Base-by-base conservation (phyloP, 2,888 invertebrate species). In the Orthosia incerta region DNA sequence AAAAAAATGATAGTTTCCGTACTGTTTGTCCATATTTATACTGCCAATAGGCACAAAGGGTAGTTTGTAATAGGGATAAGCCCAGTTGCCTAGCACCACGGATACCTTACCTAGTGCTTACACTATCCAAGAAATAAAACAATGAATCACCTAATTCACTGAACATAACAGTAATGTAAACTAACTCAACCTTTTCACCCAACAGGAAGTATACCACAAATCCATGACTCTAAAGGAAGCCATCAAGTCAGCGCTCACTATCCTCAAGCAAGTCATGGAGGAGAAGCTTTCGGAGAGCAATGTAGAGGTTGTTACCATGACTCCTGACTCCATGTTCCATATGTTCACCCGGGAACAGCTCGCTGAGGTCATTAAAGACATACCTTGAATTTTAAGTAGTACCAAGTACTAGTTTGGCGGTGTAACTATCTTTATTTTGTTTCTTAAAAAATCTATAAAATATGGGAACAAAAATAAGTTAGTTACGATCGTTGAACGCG, bases 231-330 rank as follows among this genome's bases (percentile, higher is more conserved):
- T 99, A 66, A 97, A 98, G 82, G 99, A 99, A 96, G 99, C 99
- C 0, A 98, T 98, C 79, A 99, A 98, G 90, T 96, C 98, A 18
- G 98, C 99, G 0, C 96, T 99, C 70, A 98, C 98, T 16, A 99
- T 99, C 88, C 96, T 99, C 31, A 99, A 99, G 93, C 99, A 99
- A 95, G 99, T 99, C 0, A 99, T 99, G 99, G 99, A 99, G 93
- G 99, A 99, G 93, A 99, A 99, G 94, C 96, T 99, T 3, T 99
- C 98, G 78, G 98, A 99, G 77, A 99, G 98, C 71, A 99, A 99
- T 94, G 99, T 99, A 69, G 99, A 99, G 96, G 98, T 99, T 83
- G 99, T 99, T 93, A 98, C 98, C 51, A 98, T 99, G 97, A 99
- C 99, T 0, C 98, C 98, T 0, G 97, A 97, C 31, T 96, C 97